phyloP scores from a whole-genome alignment of 1,140 invertebrate species.

The Euschistus heros region DNA sequence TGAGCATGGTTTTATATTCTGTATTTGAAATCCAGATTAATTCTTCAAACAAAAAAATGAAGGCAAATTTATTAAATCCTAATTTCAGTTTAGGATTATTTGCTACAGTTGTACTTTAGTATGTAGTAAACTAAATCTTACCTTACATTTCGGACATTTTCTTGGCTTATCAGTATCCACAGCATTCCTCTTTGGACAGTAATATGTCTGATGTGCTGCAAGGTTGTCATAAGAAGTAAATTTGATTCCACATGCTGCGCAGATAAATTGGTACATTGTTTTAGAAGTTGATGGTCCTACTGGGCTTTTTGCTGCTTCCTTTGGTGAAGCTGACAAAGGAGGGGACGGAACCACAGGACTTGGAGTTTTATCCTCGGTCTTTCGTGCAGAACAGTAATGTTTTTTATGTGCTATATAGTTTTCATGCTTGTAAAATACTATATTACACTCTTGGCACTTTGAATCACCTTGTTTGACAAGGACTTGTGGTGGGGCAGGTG shows the following conservation, averaged over 20 bases:
- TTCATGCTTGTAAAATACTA: conserved; percentile 92
- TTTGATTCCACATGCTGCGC: conserved; percentile 86
- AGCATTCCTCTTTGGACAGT: conserved; percentile 63
- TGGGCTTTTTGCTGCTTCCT: conserved; percentile 25
- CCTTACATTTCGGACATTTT: conserved; percentile 39
- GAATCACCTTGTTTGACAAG: conserved; percentile 73
- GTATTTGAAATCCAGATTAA: too few relatives aligned
- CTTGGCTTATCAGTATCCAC: conserved; percentile 28
- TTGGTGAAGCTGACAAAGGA: conserved; percentile 24
- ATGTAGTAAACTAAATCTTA: conserved; percentile 20
- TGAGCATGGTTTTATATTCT: too few relatives aligned
- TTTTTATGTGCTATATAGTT: conserved; percentile 90
- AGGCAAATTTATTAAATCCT: too few relatives aligned
- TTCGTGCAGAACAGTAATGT: conserved; percentile 79
- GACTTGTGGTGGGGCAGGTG: conserved; percentile 46
- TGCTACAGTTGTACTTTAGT: background rate
- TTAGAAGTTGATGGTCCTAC: conserved; percentile 26
- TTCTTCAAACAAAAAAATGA: too few relatives aligned
- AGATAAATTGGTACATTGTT: conserved; percentile 63
- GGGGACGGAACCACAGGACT: conserved; percentile 27
- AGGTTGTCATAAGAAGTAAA: conserved; percentile 89
- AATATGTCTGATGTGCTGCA: conserved; percentile 85
- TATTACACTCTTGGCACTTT: conserved; percentile 92
- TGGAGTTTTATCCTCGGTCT: conserved; percentile 31
- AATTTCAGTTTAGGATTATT: background rate